phyloP scores from a whole-genome alignment of 2,888 invertebrate species.

The Eristalis tenax region DNA sequence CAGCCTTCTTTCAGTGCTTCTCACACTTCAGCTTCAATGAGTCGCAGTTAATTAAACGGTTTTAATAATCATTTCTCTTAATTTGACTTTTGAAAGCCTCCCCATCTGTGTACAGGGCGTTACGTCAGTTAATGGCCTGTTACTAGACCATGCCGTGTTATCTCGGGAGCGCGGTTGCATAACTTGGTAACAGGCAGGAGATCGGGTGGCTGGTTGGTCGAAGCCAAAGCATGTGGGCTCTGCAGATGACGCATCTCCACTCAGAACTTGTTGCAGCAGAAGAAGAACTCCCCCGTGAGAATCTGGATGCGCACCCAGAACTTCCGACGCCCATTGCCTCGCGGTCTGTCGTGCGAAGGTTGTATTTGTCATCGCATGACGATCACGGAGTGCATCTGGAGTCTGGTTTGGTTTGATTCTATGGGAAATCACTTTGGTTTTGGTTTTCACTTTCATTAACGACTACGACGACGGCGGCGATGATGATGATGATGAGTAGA shows the following conservation, averaged over 20 bases:
- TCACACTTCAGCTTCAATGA: conserved; percentile 30
- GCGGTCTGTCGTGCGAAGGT: conserved; percentile 35
- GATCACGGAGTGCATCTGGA: conserved; percentile 39
- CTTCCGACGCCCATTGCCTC: conserved; percentile 63
- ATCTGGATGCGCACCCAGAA: conserved; percentile 59
- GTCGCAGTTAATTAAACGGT: conserved; percentile 60
- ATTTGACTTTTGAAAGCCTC: conserved; percentile 31
- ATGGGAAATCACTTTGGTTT: neutral
- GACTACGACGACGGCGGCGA: neutral
- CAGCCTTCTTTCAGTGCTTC: neutral
- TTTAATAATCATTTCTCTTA: conserved; percentile 47
- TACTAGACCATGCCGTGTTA: conserved; percentile 48
- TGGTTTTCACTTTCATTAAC: conserved; percentile 64
- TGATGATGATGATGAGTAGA: conserved; percentile 49
- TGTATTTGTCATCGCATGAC: conserved; percentile 58
- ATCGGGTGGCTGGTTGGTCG: too few species aligned
- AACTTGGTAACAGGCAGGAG: neutral
- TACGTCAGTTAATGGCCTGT: conserved; percentile 65
- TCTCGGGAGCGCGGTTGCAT: conserved; percentile 52
- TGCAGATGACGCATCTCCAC: conserved; percentile 38
- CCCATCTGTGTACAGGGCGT: conserved; percentile 10
- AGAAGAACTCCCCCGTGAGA: conserved; percentile 28
- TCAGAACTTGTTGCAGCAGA: too few species aligned
- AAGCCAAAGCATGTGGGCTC: too few species aligned
- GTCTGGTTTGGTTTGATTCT: conserved; percentile 32